These are phyloP conservation scores for Anneissia japonica DNA, from an alignment of 35 echinoderm and acorn worm genomes.

Conservation along the genomic window DNA sequence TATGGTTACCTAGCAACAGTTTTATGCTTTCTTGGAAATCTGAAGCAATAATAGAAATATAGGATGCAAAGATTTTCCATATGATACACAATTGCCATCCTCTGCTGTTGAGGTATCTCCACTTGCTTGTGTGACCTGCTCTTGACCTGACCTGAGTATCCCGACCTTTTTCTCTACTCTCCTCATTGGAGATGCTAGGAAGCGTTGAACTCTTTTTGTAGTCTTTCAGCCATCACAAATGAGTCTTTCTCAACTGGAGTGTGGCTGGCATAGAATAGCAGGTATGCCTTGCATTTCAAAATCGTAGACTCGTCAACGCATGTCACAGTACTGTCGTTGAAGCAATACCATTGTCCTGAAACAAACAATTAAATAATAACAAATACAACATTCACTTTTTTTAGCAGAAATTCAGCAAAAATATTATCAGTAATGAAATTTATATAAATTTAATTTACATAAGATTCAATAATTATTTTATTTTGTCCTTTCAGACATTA, in stretches of 20 bases:
- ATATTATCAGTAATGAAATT: not conserved
- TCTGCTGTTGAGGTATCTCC: too few relatives aligned
- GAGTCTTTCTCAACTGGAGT: not conserved
- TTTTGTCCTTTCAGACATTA: not conserved
- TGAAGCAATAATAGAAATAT: too few relatives aligned
- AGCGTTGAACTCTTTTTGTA: not conserved
- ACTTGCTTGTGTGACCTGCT: too few relatives aligned
- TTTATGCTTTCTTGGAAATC: too few relatives aligned
- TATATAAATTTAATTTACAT: not conserved
- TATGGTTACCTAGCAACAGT: too few relatives aligned
- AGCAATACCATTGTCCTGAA: constrained; percentile 68
- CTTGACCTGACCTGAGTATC: not conserved
- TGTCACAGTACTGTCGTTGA: constrained; percentile 61
- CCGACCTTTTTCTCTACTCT: not conserved
- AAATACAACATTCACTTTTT: not conserved
- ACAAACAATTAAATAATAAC: not conserved
- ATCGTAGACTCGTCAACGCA: constrained; percentile 45
- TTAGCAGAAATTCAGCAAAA: not conserved
- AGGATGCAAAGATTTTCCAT: too few relatives aligned
- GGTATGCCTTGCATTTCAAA: constrained; percentile 46
- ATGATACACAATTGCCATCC: too few relatives aligned
- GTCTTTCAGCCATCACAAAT: not conserved
- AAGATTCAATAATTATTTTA: not conserved
- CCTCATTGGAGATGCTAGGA: not conserved
- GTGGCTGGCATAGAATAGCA: constrained; percentile 52